Evolutionary conservation across 2,113 vertebrate genomes (phyloP).

Genomic region (Oplegnathus fasciatus): DNA sequence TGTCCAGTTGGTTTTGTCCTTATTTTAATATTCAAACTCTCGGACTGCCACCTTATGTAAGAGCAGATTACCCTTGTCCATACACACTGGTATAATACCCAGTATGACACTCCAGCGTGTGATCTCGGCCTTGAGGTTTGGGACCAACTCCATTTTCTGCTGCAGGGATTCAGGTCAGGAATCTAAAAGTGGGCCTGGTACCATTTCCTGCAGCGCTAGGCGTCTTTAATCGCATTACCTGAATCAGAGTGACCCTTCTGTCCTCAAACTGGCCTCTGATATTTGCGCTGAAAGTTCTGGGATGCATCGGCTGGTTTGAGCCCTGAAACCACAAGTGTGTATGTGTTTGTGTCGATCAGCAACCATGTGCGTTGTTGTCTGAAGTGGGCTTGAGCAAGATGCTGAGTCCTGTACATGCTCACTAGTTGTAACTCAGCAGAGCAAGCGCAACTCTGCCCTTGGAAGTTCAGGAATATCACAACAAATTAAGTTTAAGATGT

Average conservation of each 20-base stretch:
- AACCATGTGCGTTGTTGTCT: background rate
- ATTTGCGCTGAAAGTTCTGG: background rate
- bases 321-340: background rate
- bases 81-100: background rate
- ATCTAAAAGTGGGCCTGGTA: constrained; percentile 63
- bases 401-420: background rate
- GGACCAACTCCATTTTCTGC: constrained; percentile 69
- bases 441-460: background rate
- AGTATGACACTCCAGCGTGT: constrained; percentile 9
- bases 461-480: constrained; percentile 31
- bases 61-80: background rate
- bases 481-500: background rate
- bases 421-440: background rate
- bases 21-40: constrained; percentile 70
- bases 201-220: constrained; percentile 27
- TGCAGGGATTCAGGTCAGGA: constrained; percentile 69
- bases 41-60: constrained; percentile 1
- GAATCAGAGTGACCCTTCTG: constrained; percentile 2
- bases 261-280: background rate
- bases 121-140: constrained; percentile 52
- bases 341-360: background rate
- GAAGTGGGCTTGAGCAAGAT: constrained; percentile 28
- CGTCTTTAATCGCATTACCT: constrained; percentile 36
- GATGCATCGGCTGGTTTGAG: background rate
- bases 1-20: constrained; percentile 42